Evolutionary conservation across 2,888 invertebrate species (phyloP).

Genomic region (Alviniconcha strummeri): DNA sequence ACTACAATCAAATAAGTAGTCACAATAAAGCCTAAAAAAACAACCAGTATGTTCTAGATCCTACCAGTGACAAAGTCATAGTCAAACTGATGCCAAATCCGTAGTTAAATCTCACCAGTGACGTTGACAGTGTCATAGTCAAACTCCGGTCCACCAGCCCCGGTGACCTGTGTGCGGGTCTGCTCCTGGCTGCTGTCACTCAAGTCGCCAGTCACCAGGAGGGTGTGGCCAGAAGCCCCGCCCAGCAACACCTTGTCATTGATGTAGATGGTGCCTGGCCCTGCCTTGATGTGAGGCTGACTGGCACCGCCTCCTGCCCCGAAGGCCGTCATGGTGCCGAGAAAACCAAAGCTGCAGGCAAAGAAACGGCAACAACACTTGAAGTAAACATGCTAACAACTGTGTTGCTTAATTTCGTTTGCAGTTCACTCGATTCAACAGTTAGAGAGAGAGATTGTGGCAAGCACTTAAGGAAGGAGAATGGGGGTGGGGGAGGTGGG

Average conservation of each 20-base stretch:
- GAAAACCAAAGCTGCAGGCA: conserved; percentile 46
- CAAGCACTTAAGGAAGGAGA: too few species aligned
- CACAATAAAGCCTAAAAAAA: too few species aligned
- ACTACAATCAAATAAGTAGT: too few species aligned
- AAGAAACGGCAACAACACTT: neutral
- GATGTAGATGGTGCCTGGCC: conserved; percentile 59
- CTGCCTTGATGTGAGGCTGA: conserved; percentile 51
- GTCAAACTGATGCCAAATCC: too few species aligned
- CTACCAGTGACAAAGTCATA: too few species aligned
- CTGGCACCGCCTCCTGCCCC: conserved; percentile 53
- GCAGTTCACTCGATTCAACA: too few species aligned
- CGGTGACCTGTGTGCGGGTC: conserved; percentile 51
- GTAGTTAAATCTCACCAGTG: conserved; percentile 41
- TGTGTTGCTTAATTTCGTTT: too few species aligned
- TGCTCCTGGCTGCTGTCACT: conserved; percentile 48
- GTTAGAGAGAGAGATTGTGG: too few species aligned
- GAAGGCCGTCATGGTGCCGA: conserved; percentile 51
- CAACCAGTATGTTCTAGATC: too few species aligned
- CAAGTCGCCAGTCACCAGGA: conserved; percentile 49
- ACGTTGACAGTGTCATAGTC: conserved; percentile 49
- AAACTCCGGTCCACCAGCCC: conserved; percentile 42
- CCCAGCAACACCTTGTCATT: conserved; percentile 40
- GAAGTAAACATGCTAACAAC: too few species aligned
- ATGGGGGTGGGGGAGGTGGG: too few species aligned
- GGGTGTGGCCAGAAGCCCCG: conserved; percentile 39